phyloP scores from a whole-genome alignment of 2,113 vertebrate genomes.

The Podilymbus podiceps region DNA sequence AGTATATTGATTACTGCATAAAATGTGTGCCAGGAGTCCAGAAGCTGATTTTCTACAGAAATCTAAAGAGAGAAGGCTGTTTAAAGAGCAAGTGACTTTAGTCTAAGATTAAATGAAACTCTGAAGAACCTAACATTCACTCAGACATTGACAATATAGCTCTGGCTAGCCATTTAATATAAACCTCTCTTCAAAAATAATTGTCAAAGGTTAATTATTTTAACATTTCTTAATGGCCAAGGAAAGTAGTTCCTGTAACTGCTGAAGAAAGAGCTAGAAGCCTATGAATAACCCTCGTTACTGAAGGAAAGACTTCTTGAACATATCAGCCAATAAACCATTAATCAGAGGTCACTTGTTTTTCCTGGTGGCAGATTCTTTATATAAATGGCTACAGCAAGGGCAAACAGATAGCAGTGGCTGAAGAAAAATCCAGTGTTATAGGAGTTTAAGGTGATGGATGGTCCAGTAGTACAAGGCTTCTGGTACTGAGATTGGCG shows the following conservation, averaged over 20 bases:
- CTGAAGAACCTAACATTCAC: not conserved
- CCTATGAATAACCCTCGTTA: not conserved
- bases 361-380: not conserved
- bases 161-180: not conserved
- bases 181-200: not conserved
- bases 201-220: not conserved
- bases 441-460: not conserved
- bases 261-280: not conserved
- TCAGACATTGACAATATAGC: not conserved
- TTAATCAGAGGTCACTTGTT: not conserved
- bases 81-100: not conserved
- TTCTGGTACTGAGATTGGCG: not conserved
- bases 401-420: not conserved
- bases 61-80: not conserved
- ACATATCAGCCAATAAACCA: not conserved
- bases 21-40: not conserved
- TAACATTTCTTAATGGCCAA: not conserved
- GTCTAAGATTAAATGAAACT: not conserved
- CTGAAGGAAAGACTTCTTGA: not conserved
- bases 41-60: not conserved
- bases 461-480: not conserved
- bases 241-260: not conserved
- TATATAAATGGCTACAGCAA: not conserved
- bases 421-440: not conserved
- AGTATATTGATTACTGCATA: not conserved